These are phyloP conservation scores for Pelusios castaneus DNA, from an alignment of 2,113 vertebrate genomes.

Conservation along the genomic window DNA sequence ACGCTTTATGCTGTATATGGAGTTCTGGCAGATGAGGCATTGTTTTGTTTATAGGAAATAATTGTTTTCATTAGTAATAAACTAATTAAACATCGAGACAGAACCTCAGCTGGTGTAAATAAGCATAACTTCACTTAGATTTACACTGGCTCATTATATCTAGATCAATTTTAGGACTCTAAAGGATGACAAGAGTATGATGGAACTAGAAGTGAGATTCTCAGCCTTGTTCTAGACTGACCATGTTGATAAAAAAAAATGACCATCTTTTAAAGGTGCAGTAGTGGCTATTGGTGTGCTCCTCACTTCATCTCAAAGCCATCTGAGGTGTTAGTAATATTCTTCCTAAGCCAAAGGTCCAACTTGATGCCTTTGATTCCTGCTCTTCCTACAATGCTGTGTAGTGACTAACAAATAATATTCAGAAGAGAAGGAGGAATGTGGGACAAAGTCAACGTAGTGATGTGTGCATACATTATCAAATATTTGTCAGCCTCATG, in stretches of 20 bases:
- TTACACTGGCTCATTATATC: background rate
- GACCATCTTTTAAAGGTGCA: background rate
- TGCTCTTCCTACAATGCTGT: background rate
- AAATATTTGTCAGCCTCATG: background rate
- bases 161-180: background rate
- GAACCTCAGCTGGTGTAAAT: accelerated
- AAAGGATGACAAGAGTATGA: background rate
- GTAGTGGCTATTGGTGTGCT: background rate
- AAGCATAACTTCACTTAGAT: background rate
- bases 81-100: accelerated
- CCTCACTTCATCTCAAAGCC: background rate
- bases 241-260: background rate
- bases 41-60: background rate
- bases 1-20: background rate
- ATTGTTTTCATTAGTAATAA: background rate
- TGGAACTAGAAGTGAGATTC: background rate
- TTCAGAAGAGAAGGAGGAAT: background rate
- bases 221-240: background rate
- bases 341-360: background rate
- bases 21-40: background rate
- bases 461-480: accelerated
- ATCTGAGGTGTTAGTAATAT: background rate
- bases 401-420: background rate
- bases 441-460: background rate
- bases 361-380: background rate